These are phyloP conservation scores for Ommatoiulus sabulosus DNA, from an alignment of 2,888 invertebrate genomes.

Conservation along the genomic window DNA sequence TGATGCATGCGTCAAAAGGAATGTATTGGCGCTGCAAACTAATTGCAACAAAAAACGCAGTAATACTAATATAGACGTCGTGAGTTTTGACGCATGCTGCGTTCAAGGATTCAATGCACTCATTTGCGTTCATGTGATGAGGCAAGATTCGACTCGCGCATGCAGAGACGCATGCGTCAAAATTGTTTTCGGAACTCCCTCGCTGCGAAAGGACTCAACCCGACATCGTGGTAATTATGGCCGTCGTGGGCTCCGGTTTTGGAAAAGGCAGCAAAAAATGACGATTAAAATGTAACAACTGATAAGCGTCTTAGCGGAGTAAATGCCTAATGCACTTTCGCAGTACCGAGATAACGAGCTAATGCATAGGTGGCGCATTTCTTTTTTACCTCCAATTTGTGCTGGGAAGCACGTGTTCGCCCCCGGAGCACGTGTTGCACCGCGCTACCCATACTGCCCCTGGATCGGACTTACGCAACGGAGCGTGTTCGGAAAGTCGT, in stretches of 20 bases:
- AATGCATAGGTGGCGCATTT: background rate
- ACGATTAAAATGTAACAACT: background rate
- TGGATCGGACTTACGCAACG: background rate
- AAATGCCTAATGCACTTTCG: background rate
- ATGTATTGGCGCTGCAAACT: too few species aligned
- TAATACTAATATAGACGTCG: too few species aligned
- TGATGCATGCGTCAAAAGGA: too few species aligned
- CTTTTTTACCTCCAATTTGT: background rate
- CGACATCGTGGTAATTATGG: background rate
- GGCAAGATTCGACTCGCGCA: background rate
- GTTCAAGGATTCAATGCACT: too few species aligned
- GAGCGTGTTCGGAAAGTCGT: background rate
- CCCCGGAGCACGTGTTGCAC: background rate
- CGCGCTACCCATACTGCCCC: conserved; percentile 6
- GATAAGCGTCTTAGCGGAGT: background rate
- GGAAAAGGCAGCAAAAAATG: background rate
- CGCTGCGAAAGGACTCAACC: background rate
- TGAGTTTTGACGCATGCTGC: too few species aligned
- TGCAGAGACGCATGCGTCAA: background rate
- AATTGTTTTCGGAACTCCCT: background rate
- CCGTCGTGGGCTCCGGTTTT: conserved; percentile 6
- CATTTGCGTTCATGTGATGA: too few species aligned
- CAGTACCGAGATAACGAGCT: background rate
- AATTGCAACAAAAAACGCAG: too few species aligned
- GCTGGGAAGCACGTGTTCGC: background rate